Evolutionary conservation across 2,113 vertebrate genomes (phyloP).

Genomic region (Erythrolamprus reginae): DNA sequence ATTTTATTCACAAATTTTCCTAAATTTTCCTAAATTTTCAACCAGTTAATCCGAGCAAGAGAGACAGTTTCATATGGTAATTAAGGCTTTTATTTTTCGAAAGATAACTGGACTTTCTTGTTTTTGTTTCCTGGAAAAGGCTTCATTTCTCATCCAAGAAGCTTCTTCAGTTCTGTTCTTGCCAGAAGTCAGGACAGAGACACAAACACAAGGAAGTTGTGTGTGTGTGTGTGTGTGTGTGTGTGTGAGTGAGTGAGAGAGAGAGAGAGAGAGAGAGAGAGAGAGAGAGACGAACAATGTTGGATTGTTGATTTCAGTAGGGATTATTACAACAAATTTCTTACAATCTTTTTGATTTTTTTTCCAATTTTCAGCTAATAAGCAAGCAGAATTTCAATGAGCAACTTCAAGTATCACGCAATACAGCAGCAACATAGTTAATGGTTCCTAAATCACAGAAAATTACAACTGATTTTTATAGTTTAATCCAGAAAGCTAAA

Average conservation of each 20-base stretch:
- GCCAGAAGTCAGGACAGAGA: too few relatives aligned
- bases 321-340: slow-evolving; percentile 15
- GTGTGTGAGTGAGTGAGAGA: too few relatives aligned
- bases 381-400: slow-evolving; percentile 36
- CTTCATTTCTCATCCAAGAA: neutral
- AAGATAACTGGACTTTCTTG: neutral
- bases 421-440: slow-evolving; percentile 26
- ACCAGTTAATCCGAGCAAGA: neutral
- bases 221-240: too few relatives aligned
- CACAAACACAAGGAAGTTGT: too few relatives aligned
- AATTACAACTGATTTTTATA: neutral
- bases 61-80: neutral
- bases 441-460: slow-evolving; percentile 19
- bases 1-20: neutral
- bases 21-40: too few relatives aligned
- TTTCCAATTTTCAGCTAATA: slow-evolving; percentile 28
- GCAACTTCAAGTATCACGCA: slow-evolving; percentile 32
- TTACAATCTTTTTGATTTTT: slow-evolving; percentile 24
- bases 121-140: neutral
- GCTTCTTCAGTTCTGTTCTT: neutral
- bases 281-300: neutral
- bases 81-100: neutral
- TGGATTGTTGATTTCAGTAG: too few relatives aligned
- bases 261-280: too few relatives aligned
- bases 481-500: neutral